Percentiles rank a stretch among this genome's conserved stretches.
phyloP scores from a whole-genome alignment of 2,888 invertebrate genomes.

The Cantharis nigra region DNA sequence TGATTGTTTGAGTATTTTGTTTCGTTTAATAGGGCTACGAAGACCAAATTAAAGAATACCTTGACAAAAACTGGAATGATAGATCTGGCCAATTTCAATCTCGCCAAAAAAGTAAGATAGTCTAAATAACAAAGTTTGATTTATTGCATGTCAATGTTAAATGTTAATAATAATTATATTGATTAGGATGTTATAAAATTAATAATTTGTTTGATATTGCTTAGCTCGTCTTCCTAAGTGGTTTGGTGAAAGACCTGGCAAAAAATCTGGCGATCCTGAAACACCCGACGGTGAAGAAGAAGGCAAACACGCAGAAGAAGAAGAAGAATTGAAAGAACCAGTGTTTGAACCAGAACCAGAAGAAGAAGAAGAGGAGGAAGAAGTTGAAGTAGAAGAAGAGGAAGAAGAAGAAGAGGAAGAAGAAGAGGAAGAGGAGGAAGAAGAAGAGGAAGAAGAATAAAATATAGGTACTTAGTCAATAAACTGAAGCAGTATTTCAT shows the following conservation, averaged over 20 bases:
- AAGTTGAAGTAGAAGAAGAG: conserved; percentile 75
- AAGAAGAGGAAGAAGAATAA: conserved; percentile 53
- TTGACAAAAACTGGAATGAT: conserved; percentile 88
- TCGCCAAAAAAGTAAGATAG: conserved; percentile 84
- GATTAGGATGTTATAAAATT: background rate
- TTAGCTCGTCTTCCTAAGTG: conserved; percentile 92
- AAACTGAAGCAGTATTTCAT: background rate
- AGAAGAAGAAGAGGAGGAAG: conserved; percentile 74
- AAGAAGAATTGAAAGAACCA: conserved; percentile 64
- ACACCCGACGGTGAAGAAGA: conserved; percentile 92
- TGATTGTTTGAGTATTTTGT: conserved; percentile 12
- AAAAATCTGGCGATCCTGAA: conserved; percentile 85
- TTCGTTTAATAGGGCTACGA: conserved; percentile 74
- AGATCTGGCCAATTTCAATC: conserved; percentile 85
- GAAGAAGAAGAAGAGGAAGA: conserved; percentile 76
- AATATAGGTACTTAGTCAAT: conserved; percentile 3
- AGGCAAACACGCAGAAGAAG: conserved; percentile 75
- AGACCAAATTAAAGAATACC: conserved; percentile 78
- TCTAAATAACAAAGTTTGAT: background rate
- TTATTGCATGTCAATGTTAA: conserved; percentile 28
- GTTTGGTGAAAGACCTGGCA: conserved; percentile 95
- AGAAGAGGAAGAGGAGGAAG: conserved; percentile 67
- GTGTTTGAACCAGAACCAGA: conserved; percentile 71
- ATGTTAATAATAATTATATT: background rate
- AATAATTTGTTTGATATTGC: background rate